These are phyloP conservation scores for Misgurnus anguillicaudatus DNA, from an alignment of 2,113 vertebrate genomes.

Conservation along the genomic window DNA sequence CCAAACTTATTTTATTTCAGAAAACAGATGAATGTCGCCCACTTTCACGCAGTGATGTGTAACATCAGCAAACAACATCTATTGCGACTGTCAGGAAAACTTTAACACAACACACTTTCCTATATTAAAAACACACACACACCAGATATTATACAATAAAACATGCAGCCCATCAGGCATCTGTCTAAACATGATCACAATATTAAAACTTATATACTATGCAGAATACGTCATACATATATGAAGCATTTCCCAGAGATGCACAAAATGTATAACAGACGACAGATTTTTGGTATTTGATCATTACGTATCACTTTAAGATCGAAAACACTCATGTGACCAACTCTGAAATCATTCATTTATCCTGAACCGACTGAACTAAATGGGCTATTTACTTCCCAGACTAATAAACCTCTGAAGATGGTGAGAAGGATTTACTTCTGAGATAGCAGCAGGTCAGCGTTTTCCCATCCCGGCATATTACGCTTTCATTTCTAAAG, in stretches of 20 bases:
- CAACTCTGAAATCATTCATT: slow-evolving; percentile 36
- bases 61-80: slow-evolving; percentile 61
- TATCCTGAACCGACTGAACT: slow-evolving; percentile 15
- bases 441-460: slow-evolving; percentile 25
- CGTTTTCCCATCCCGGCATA: background rate
- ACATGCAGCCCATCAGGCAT: too few relatives aligned
- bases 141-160: background rate
- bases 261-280: too few relatives aligned
- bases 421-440: background rate
- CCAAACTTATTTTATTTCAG: slow-evolving; percentile 64
- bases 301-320: slow-evolving; percentile 4
- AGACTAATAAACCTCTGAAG: slow-evolving; percentile 6
- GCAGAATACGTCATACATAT: too few relatives aligned
- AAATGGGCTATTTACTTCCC: slow-evolving; percentile 29
- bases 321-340: slow-evolving; percentile 18
- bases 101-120: slow-evolving; percentile 65
- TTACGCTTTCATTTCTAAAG: slow-evolving; percentile 21
- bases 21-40: slow-evolving; percentile 58
- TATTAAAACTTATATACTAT: too few relatives aligned
- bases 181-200: too few relatives aligned
- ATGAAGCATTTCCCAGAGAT: too few relatives aligned
- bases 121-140: slow-evolving; percentile 57
- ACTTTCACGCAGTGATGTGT: slow-evolving; percentile 68
- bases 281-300: background rate
- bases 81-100: slow-evolving; percentile 66